A percentile compares a stretch with the other conserved stretches of the same genome.
phyloP scores from a whole-genome alignment of 2,113 vertebrate genomes.

The Bos indicus region DNA sequence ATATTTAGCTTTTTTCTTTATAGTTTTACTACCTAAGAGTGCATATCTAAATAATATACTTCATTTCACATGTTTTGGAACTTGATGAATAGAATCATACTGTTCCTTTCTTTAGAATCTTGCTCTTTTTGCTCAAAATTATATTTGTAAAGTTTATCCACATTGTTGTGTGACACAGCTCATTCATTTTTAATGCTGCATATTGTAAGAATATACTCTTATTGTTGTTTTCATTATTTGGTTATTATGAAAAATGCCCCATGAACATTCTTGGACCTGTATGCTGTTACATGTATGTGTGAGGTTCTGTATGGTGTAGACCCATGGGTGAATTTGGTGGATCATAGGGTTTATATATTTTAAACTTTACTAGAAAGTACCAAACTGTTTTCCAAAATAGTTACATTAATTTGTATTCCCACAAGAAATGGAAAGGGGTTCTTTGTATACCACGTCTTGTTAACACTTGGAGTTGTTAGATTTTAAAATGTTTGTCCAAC shows the following conservation, averaged over 20 bases:
- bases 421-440: background rate
- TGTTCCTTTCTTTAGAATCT: background rate
- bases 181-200: background rate
- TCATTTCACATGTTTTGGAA: background rate
- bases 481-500: background rate
- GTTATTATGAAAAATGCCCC: background rate
- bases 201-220: background rate
- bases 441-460: background rate
- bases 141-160: background rate
- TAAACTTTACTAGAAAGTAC: background rate
- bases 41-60: background rate
- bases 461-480: background rate
- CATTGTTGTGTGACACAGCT: background rate
- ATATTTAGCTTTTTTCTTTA: background rate
- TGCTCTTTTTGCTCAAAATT: background rate
- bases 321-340: background rate
- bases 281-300: background rate
- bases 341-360: background rate
- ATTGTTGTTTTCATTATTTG: background rate
- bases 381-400: background rate
- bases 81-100: background rate
- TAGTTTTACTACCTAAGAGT: background rate
- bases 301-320: background rate
- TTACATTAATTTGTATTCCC: background rate
- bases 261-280: background rate